Evolutionary conservation across 2,888 invertebrate species (phyloP), one percentile per base, ranked within the genome.

Genomic region (Priocnemis perturbator): DNA sequence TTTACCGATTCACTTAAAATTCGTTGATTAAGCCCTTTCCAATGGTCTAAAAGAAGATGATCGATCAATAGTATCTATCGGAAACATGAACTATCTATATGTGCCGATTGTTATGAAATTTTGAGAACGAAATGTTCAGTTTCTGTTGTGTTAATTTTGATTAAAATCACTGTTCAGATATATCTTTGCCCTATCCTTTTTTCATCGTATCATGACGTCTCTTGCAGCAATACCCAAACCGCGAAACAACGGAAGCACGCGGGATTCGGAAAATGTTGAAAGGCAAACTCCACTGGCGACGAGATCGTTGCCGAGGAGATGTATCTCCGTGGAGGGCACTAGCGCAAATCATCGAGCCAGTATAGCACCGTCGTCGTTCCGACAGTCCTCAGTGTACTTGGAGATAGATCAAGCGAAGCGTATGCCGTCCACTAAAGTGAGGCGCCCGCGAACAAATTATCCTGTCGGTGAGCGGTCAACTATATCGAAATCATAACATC

Each of bases 301-400:
- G 7, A 78, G 79, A 62, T 70, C 81, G 11, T 71, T 74, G 60
- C 83, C 84, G 45, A 75, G 85, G 64, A 80, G 86, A 69, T 85
- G 84, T 63, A 78, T 82, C 19, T 86, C 87, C n/a, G 81, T 85
- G 19, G 86, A 87, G 60, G 74, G 64, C n/a, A 69, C 80, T 14
- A 11, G 1, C 37, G 7, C 37, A 9, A 75, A 73, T 68, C 76
- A 70, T 55, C 73, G 74, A 58, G 52, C 73, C 37, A 74, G 30
- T 37, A 48, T 72, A 37, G 60, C 67, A 19, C 63, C 75, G 3
- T 48, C 75, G 3, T 48, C 77, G 9, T 56, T 69, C 2, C 78
- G 79, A 61, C 62, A 78, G 4, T 52, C 81, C 4, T 71, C 77
- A 15, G 70, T 78, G 45, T 83, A 81, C 65, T 64, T 82, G 37